Base-by-base conservation (phyloP, 2,888 invertebrate genomes). In the Drosophila borborema region DNA sequence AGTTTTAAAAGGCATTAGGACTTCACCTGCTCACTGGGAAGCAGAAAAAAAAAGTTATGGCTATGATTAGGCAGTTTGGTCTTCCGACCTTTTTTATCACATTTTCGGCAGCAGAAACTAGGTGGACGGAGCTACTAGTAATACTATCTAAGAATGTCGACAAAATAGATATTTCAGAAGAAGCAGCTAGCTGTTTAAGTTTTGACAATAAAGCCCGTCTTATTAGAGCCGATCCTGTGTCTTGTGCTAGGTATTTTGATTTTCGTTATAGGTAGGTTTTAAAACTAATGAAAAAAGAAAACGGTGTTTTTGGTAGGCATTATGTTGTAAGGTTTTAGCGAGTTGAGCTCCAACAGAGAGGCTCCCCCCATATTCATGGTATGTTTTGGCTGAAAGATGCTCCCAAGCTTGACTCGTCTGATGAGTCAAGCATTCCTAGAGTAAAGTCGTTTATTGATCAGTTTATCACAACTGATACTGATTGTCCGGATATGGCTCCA, bases 361-460 rank as follows among this genome's bases (percentile, higher is more conserved):
- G 43, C 4, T 43, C 43, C 18, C 43, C 43, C 3, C 43, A 43
- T 9, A n/a, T 41, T 3, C n/a, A 8, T 3, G n/a, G n/a, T 5
- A 45, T 45, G 10, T 45, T n/a, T 45, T 23, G 45, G 41, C 41
- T 46, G 46, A 16, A 28, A 46, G 46, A 46, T 46, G 23, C 23
- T 8, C 46, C 46, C 3, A 46, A 23, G 8, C 16, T 46, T 46
- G 46, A 46, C 14, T 14, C 7, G 20, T 28, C 14, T 14, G 23
- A 46, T 46, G 46, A 46, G 23, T 46, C 45, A 6, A 45, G 12
- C 2, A 45, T 45, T 18, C 2, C n/a, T 43, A 2, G 3, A 9
- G 18, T 43, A 10, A 43, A 43, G 1, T 12, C 20, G 5, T 45
- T 20, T 45, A 23, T 23, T 23, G 14, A 14, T 23, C 7, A 14